phyloP scores from a whole-genome alignment of 2,888 invertebrate genomes.

The Perizoma flavofasciatum region DNA sequence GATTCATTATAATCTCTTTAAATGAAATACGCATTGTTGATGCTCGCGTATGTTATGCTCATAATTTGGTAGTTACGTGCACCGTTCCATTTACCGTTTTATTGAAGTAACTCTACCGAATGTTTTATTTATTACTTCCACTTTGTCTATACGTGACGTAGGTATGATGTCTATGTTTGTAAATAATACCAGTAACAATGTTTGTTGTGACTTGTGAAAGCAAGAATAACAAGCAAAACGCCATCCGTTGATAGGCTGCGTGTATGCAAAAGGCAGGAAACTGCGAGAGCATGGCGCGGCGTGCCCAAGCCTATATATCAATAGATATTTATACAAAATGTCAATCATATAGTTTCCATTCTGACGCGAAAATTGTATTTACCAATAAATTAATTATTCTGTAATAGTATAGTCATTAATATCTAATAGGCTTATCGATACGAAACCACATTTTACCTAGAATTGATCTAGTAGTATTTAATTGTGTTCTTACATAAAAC shows the following conservation, averaged over 20 bases:
- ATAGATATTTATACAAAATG: too few relatives aligned
- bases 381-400: too few relatives aligned
- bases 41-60: slow-evolving; percentile 3
- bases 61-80: slow-evolving; percentile 5
- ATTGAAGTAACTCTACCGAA: slow-evolving; percentile 27
- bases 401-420: too few relatives aligned
- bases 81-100: slow-evolving; percentile 25
- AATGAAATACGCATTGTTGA: slow-evolving; percentile 2
- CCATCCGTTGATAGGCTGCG: slow-evolving; percentile 38
- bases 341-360: too few relatives aligned
- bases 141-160: slow-evolving; percentile 32
- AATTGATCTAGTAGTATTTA: too few relatives aligned
- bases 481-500: too few relatives aligned
- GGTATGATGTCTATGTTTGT: slow-evolving; percentile 42
- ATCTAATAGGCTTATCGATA: too few relatives aligned
- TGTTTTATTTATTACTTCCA: slow-evolving; percentile 45
- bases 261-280: neutral
- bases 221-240: slow-evolving; percentile 34
- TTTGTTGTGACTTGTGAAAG: slow-evolving; percentile 52
- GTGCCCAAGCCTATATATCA: too few relatives aligned
- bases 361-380: too few relatives aligned
- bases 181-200: slow-evolving; percentile 45
- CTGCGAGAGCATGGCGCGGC: too few relatives aligned
- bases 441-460: too few relatives aligned
- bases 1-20: slow-evolving; percentile 15